A percentile compares a stretch with the other conserved stretches of the same genome.
Evolutionary conservation across 2,888 invertebrate species (phyloP).

Genomic region (Tyria jacobaeae): DNA sequence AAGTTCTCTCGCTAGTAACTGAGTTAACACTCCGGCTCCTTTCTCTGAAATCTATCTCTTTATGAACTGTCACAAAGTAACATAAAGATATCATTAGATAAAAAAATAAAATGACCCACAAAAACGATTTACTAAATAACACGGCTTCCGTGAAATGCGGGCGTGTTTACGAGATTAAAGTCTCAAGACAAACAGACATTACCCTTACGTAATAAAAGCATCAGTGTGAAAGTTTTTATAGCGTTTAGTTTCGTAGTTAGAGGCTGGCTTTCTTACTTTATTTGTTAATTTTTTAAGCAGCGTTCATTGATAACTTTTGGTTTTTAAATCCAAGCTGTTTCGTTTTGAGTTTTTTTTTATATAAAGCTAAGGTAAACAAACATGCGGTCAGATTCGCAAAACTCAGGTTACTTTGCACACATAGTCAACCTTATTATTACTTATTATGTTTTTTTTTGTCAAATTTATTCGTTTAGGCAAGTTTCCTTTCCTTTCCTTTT

Average conservation of each 20-base stretch:
- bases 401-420: no score
- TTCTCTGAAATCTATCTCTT: neutral
- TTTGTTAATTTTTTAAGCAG: neutral
- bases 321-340: no score
- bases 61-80: constrained; percentile 6
- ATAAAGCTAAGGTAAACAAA: no score
- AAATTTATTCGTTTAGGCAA: no score
- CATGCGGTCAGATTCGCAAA: no score
- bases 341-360: neutral
- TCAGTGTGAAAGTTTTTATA: constrained; percentile 36
- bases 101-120: constrained; percentile 23
- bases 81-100: neutral
- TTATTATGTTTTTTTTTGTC: no score
- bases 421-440: no score
- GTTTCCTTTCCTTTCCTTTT: no score
- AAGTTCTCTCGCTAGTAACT: neutral
- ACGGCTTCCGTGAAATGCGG: constrained; percentile 46
- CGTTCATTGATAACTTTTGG: neutral
- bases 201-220: constrained; percentile 37
- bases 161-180: constrained; percentile 43
- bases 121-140: constrained; percentile 36
- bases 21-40: neutral
- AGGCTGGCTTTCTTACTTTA: constrained; percentile 15
- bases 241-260: constrained; percentile 20
- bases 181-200: constrained; percentile 46